phyloP scores from a whole-genome alignment of 1,140 invertebrate genomes.

The Pissodes strobi region DNA sequence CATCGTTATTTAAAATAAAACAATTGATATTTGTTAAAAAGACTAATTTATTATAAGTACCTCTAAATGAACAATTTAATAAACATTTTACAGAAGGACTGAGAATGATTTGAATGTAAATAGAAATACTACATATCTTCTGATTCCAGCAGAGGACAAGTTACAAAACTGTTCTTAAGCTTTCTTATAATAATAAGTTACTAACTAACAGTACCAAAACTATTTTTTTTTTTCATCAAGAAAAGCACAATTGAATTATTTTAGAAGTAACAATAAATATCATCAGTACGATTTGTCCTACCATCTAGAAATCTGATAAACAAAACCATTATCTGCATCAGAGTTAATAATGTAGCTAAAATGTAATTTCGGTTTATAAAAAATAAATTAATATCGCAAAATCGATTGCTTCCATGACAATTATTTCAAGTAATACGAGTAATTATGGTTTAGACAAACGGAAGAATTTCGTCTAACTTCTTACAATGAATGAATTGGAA shows the following conservation, averaged over 20 bases:
- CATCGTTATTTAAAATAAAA: no score
- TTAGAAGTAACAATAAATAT: not conserved
- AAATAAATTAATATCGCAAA: no score
- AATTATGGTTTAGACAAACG: not conserved
- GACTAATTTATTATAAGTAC: slow-evolving; percentile 21
- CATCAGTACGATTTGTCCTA: not conserved
- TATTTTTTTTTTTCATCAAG: not conserved
- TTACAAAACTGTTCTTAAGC: not conserved
- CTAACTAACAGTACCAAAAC: not conserved
- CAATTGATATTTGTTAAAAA: not conserved
- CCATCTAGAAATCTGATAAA: no score
- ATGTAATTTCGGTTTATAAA: no score
- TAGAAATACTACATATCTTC: slow-evolving; percentile 14
- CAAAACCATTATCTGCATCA: no score
- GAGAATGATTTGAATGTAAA: not conserved
- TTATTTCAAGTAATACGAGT: no score
- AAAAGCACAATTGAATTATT: not conserved
- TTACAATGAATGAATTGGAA: not conserved
- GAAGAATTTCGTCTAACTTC: no score
- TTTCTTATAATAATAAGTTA: slow-evolving; percentile 2
- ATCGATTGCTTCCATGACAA: not conserved
- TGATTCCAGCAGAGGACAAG: slow-evolving; percentile 8
- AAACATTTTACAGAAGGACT: not conserved
- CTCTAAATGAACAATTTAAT: slow-evolving; percentile 1
- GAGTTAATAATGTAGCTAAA: no score